Percentiles rank a stretch among this genome's conserved stretches.
Evolutionary conservation across 2,888 invertebrate genomes (phyloP).

Genomic region (Corbicula japonica): DNA sequence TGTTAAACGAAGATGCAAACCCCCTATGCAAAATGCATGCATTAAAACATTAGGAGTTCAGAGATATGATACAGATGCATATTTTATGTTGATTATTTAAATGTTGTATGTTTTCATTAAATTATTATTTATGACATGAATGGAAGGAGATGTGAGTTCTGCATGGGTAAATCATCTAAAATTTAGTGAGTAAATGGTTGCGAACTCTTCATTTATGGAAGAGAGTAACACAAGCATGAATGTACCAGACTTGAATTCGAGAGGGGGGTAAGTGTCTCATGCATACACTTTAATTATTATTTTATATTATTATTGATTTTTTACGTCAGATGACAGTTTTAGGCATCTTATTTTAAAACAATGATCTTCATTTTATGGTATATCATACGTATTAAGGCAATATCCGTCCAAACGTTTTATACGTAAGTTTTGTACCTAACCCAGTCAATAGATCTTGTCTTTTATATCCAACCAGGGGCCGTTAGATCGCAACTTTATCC

Average conservation of each 20-base stretch:
- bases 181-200: slow-evolving; percentile 5
- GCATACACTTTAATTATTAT: slow-evolving; percentile 16
- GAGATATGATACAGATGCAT: too few species aligned
- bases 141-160: too few species aligned
- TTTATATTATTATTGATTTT: slow-evolving; percentile 1
- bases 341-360: slow-evolving; percentile 2
- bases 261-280: slow-evolving; percentile 39
- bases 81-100: too few species aligned
- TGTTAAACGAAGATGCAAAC: slow-evolving; percentile 24
- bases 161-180: too few species aligned
- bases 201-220: too few species aligned
- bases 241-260: slow-evolving; percentile 1
- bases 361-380: slow-evolving; percentile 20
- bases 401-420: slow-evolving; percentile 41
- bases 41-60: not conserved
- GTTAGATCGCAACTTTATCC: too few species aligned
- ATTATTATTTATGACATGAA: slow-evolving; percentile 5
- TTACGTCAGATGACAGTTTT: slow-evolving; percentile 4
- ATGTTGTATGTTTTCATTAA: slow-evolving; percentile 13
- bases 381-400: too few species aligned
- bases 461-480: too few species aligned
- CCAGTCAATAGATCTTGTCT: too few species aligned
- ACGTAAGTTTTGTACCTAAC: too few species aligned
- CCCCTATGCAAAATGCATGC: slow-evolving; percentile 25
- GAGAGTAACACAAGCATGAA: too few species aligned